A percentile compares a stretch with the other conserved stretches of the same genome.
Evolutionary conservation across 2,888 invertebrate species (phyloP).

Genomic region (Cephus spinipes): DNA sequence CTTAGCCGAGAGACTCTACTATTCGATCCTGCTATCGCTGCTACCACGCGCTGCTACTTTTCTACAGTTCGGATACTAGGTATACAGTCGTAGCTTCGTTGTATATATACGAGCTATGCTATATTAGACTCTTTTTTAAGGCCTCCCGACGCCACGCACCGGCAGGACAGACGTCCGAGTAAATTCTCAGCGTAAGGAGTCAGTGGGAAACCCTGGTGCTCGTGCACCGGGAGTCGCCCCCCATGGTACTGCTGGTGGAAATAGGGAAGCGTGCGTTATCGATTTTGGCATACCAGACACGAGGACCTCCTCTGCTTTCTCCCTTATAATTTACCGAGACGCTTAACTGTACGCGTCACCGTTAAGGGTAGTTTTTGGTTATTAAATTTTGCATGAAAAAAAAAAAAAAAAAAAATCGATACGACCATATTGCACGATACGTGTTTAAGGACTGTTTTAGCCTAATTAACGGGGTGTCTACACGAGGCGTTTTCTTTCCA

Average conservation of each 20-base stretch:
- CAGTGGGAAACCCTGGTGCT: not conserved
- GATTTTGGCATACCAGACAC: constrained; percentile 63
- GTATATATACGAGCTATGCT: not conserved
- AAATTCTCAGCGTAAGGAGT: not conserved
- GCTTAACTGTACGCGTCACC: not conserved
- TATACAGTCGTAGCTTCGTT: not conserved
- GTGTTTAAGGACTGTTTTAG: not conserved
- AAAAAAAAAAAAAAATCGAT: not conserved
- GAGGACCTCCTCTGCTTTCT: constrained; percentile 58
- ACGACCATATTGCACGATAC: not conserved
- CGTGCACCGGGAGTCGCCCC: not conserved
- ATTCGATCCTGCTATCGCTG: not conserved
- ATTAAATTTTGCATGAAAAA: not conserved
- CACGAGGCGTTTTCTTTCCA: too few relatives aligned
- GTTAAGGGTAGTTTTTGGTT: not conserved
- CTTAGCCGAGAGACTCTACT: not conserved
- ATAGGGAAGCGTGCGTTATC: constrained; percentile 45
- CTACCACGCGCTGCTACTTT: too few relatives aligned
- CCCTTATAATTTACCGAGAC: constrained; percentile 57
- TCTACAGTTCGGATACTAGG: not conserved
- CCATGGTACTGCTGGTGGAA: not conserved
- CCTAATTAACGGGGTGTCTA: not conserved
- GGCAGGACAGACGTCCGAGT: not conserved
- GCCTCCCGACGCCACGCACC: not conserved
- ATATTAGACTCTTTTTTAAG: not conserved